Percentiles rank a stretch among this genome's conserved stretches.
These are phyloP conservation scores for Nanger granti DNA, from an alignment of 2,113 vertebrate genomes.

Conservation along the genomic window DNA sequence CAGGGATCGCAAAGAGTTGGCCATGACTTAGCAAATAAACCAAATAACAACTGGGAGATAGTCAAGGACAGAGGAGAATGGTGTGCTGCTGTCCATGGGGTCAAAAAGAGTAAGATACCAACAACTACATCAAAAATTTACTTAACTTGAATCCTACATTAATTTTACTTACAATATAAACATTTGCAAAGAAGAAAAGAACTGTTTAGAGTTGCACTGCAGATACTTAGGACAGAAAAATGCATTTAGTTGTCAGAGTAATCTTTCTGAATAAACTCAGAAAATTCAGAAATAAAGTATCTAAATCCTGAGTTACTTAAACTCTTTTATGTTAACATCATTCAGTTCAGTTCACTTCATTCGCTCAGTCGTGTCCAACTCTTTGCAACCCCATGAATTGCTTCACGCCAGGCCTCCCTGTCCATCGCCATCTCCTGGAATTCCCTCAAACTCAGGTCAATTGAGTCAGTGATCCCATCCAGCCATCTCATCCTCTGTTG, in stretches of 20 bases:
- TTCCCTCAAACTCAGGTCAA: too few relatives aligned
- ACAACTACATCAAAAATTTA: background rate
- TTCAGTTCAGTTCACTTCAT: too few relatives aligned
- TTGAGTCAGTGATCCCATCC: fast-evolving
- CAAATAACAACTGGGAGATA: background rate
- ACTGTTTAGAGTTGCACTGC: background rate
- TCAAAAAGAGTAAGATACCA: background rate
- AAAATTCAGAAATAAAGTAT: background rate
- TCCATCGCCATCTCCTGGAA: too few relatives aligned
- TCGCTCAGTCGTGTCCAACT: fast-evolving
- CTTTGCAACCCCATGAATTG: too few relatives aligned
- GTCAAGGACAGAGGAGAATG: background rate
- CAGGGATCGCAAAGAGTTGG: background rate
- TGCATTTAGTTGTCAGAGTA: background rate
- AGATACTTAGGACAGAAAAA: background rate
- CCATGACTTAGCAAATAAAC: background rate
- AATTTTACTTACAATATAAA: background rate
- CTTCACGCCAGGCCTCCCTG: too few relatives aligned
- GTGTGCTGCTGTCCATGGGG: background rate
- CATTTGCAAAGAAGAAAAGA: background rate
- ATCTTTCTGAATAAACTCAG: background rate
- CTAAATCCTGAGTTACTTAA: background rate
- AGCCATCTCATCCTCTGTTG: too few relatives aligned
- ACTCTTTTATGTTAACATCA: background rate
- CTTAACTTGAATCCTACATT: background rate